Percentiles rank a stretch among this genome's conserved stretches.
Conservation (phyloP, 2,888 invertebrate genomes). For the Drosophila paranaensis region DNA sequence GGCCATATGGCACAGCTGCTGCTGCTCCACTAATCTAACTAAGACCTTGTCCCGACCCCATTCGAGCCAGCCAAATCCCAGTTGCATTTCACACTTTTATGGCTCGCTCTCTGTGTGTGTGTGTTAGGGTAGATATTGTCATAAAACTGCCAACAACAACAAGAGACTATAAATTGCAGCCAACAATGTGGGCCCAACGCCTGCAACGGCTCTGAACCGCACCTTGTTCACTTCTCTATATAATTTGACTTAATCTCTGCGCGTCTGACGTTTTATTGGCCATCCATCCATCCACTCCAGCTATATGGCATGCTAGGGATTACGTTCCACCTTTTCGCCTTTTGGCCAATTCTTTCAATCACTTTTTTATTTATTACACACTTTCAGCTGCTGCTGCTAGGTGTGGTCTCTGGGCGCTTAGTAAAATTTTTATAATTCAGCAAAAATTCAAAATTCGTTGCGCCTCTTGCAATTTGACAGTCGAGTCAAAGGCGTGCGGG, state of each 20-base stretch:
- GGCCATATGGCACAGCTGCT: constrained; percentile 41
- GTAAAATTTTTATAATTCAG: constrained; percentile 10
- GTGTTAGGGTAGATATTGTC: constrained; percentile 16
- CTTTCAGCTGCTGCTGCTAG: constrained; percentile 19
- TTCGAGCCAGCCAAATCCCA: constrained; percentile 62
- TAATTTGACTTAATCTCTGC: constrained; percentile 77
- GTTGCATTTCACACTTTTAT: constrained; percentile 63
- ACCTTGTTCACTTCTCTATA: constrained; percentile 51
- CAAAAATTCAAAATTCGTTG: constrained; percentile 40
- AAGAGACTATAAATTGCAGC: constrained; percentile 17
- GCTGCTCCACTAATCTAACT: constrained; percentile 58
- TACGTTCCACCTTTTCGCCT: constrained; percentile 31
- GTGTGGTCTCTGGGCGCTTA: constrained; percentile 34
- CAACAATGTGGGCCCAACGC: constrained; percentile 8
- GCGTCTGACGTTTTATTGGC: constrained; percentile 26
- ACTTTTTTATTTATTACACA: constrained; percentile 33
- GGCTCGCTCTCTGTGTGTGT: background rate
- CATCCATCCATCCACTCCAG: constrained; percentile 11
- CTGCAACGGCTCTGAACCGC: constrained; percentile 13
- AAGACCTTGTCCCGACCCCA: constrained; percentile 7
- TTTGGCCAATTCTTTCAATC: constrained; percentile 26
- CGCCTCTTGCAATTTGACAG: constrained; percentile 41
- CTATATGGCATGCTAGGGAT: constrained; percentile 45
- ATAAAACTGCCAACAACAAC: constrained; percentile 62
- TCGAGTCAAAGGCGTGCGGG: too few species aligned